Evolutionary conservation across 2,797 vertebrate genomes (phyloP), one percentile per base, ranked within the genome.

Genomic region (Sandelia bainsii): DNA sequence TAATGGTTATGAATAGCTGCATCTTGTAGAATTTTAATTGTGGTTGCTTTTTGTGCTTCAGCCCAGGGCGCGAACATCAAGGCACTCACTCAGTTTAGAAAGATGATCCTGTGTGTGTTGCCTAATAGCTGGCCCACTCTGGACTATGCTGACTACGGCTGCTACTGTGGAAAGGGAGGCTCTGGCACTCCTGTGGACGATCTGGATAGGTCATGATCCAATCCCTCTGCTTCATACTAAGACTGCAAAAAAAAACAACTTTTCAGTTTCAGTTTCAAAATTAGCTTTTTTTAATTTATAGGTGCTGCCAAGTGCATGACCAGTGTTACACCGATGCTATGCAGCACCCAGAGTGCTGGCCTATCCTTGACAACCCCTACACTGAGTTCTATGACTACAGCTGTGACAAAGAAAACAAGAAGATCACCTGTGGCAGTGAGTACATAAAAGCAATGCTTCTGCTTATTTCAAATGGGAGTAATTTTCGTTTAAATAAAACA

Each of bases 241-340:
- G 1, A 37, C 1, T 2, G 37, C 12, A 17, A 22, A 13, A 17
- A 22, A 13, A 10, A n/a, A 8, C 19, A 0, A 23, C 8, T 17
- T n/a, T 20, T 62, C 6, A 46, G 6, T 34, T 16, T 44, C 8
- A 51, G 27, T 17, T 34, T 62, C 1, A 68, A 59, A 32, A 34
- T 6, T 8, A 12, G 8, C 8, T 22, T 45, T 57, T 17, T 59
- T 62, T 39, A 23, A 50, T 12, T 29, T 32, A 3, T 7, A 95
- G 93, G 65, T 95, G 94, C 83, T 94, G 93, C 67, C 12, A 93
- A 29, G 85, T 93, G 40, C 93, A 94, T 44, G 92, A 94, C 81
- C 29, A 50, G 40, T 95, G 93, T 58, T 94, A 93, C 75, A 8
- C 0, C 3, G 77, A 89, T 1, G 76, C 93, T 2, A 85, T 89